Evolutionary conservation across 1,140 invertebrate genomes (phyloP).

Genomic region (Coboldia fuscipes): DNA sequence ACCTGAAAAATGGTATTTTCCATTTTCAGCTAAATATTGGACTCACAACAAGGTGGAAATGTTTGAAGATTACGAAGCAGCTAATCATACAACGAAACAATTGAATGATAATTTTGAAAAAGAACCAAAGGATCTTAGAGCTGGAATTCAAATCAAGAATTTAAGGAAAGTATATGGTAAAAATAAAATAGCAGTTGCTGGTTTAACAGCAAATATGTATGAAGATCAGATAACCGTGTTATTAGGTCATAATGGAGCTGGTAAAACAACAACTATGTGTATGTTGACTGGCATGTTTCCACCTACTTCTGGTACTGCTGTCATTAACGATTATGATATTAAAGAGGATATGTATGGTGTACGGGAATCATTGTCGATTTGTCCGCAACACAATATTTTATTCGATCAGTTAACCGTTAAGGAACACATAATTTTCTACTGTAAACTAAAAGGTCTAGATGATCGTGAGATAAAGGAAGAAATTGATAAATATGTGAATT

Average conservation of each 20-base stretch:
- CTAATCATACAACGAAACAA: too few relatives aligned
- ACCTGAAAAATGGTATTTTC: slow-evolving; percentile 44
- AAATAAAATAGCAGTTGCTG: slow-evolving; percentile 40
- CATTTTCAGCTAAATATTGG: slow-evolving; percentile 31
- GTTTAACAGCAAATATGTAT: slow-evolving; percentile 44
- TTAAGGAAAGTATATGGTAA: slow-evolving; percentile 34
- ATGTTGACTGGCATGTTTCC: slow-evolving; percentile 57
- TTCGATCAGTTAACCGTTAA: slow-evolving; percentile 59
- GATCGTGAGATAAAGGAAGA: slow-evolving; percentile 23
- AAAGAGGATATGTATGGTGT: slow-evolving; percentile 25
- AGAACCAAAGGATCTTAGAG: slow-evolving; percentile 26
- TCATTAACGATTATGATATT: slow-evolving; percentile 48
- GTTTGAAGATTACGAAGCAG: neutral
- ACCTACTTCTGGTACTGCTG: slow-evolving; percentile 44
- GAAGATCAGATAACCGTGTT: slow-evolving; percentile 39
- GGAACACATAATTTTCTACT: slow-evolving; percentile 73
- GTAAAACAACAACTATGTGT: slow-evolving; percentile 36
- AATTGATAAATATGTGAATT: slow-evolving; percentile 30
- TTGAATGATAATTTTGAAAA: slow-evolving; percentile 25
- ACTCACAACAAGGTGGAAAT: neutral
- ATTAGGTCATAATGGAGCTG: slow-evolving; percentile 39
- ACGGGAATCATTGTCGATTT: slow-evolving; percentile 47
- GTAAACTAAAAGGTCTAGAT: slow-evolving; percentile 41
- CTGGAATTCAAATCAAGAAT: slow-evolving; percentile 39
- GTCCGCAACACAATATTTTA: slow-evolving; percentile 79